These are phyloP conservation scores for Drosophila miranda DNA, from an alignment of 1,140 invertebrate genomes.

Conservation along the genomic window DNA sequence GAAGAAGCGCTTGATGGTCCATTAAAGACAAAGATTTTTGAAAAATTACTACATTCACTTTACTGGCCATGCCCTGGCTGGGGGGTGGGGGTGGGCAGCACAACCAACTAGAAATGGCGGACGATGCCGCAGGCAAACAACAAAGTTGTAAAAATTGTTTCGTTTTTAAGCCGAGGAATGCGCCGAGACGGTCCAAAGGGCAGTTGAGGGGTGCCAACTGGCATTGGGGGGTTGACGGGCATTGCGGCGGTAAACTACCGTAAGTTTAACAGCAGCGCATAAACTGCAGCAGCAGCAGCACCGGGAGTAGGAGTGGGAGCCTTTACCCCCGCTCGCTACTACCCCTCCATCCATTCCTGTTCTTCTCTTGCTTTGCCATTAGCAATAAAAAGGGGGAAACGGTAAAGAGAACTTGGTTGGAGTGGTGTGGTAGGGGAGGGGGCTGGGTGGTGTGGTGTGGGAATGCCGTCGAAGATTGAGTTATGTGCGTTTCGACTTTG, in stretches of 20 bases:
- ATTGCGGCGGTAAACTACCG: conserved; percentile 65
- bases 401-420: background rate
- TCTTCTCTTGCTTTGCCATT: conserved; percentile 49
- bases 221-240: background rate
- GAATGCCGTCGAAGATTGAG: conserved; percentile 77
- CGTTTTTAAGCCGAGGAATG: conserved; percentile 65
- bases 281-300: conserved; percentile 60
- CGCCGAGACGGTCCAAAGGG: no score
- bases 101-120: conserved; percentile 65
- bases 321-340: no score
- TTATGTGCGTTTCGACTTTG: conserved; percentile 82
- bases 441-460: background rate
- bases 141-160: conserved; percentile 82
- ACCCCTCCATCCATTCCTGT: background rate
- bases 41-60: conserved; percentile 78
- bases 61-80: conserved; percentile 15
- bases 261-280: conserved; percentile 76
- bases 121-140: conserved; percentile 73
- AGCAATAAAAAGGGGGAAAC: conserved; percentile 70
- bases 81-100: background rate
- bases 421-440: background rate
- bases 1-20: conserved; percentile 72
- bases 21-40: conserved; percentile 82
- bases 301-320: background rate
- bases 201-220: no score